Evolutionary conservation across 2,888 invertebrate species (phyloP).

Genomic region (Bombylius discolor): DNA sequence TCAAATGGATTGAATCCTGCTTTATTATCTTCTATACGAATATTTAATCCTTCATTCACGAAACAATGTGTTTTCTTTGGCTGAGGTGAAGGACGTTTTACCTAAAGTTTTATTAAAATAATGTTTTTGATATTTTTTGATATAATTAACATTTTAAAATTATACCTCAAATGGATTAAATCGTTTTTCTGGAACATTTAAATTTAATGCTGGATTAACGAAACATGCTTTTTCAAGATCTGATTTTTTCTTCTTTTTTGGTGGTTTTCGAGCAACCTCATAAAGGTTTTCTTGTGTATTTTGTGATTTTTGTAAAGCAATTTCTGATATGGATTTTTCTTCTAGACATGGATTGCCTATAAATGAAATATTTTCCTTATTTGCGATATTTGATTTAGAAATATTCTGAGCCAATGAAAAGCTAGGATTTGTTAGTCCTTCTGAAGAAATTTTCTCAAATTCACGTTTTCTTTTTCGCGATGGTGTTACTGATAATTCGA

Average conservation of each 20-base stretch:
- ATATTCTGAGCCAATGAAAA: neutral
- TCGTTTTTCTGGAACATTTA: slow-evolving; percentile 31
- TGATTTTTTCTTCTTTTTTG: slow-evolving; percentile 32
- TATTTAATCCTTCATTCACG: slow-evolving; percentile 30
- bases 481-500: slow-evolving; percentile 18
- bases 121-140: neutral
- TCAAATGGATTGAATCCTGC: slow-evolving; percentile 32
- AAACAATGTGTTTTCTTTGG: slow-evolving; percentile 20
- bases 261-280: slow-evolving; percentile 33
- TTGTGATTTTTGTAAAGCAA: slow-evolving; percentile 13
- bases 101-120: neutral
- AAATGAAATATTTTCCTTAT: slow-evolving; percentile 18
- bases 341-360: slow-evolving; percentile 23
- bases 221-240: slow-evolving; percentile 26
- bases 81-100: neutral
- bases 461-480: slow-evolving; percentile 32
- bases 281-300: slow-evolving; percentile 24
- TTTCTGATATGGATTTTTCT: slow-evolving; percentile 29
- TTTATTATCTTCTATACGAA: slow-evolving; percentile 26
- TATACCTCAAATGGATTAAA: slow-evolving; percentile 35
- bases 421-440: neutral
- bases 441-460: slow-evolving; percentile 12
- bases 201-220: slow-evolving; percentile 33
- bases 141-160: neutral
- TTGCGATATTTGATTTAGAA: slow-evolving; percentile 7